These are phyloP conservation scores for Sphinx pinastri DNA, from an alignment of 2,888 invertebrate genomes.

Conservation along the genomic window DNA sequence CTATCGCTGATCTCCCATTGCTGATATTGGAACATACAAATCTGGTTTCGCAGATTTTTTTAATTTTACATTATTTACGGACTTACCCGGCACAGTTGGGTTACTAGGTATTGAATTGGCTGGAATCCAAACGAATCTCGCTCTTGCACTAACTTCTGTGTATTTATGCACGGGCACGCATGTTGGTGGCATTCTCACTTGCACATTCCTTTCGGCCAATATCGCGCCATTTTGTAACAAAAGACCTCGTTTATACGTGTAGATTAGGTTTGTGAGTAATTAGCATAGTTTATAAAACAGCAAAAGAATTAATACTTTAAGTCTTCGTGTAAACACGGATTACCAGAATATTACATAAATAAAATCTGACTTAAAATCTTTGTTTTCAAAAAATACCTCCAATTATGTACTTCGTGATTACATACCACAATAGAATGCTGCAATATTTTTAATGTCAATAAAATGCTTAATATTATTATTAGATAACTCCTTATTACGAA, in stretches of 20 bases:
- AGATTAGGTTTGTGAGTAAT: not conserved
- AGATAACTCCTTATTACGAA: not conserved
- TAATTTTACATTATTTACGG: conserved; percentile 23
- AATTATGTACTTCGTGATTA: too few species aligned
- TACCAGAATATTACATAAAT: too few species aligned
- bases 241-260: not conserved
- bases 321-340: not conserved
- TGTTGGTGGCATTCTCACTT: conserved; percentile 34
- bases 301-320: not conserved
- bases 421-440: too few species aligned
- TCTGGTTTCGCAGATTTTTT: not conserved
- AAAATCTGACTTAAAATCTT: too few species aligned
- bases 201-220: conserved; percentile 27
- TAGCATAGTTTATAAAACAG: not conserved
- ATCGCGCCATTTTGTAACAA: conserved; percentile 1
- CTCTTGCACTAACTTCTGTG: conserved; percentile 37
- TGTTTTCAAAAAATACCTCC: too few species aligned
- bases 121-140: conserved; percentile 48
- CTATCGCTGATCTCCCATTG: conserved; percentile 15
- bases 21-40: conserved; percentile 13
- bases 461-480: too few species aligned
- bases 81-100: conserved; percentile 23
- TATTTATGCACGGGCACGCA: conserved; percentile 46
- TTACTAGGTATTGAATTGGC: conserved; percentile 47
- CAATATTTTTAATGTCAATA: too few species aligned